Conservation (phyloP, 37 sponge, comb jelly and placozoan species). For the Spongia lamella region DNA sequence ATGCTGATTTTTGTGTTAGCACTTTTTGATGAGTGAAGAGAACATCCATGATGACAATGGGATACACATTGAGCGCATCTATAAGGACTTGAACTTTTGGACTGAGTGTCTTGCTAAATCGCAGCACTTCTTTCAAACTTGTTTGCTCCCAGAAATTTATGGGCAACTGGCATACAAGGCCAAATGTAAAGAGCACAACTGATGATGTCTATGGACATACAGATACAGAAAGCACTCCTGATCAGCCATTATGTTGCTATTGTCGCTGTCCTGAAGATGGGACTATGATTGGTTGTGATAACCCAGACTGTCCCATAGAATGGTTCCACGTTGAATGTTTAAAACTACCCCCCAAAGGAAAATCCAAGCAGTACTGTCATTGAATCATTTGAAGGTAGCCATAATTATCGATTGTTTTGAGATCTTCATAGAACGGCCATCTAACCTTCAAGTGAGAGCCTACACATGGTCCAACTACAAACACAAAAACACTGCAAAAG, state of each 20-base stretch:
- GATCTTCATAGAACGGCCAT: too few relatives aligned
- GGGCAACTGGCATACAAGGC: slow-evolving; percentile 44
- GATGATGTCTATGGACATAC: too few relatives aligned
- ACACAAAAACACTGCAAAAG: too few relatives aligned
- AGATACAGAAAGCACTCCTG: background rate
- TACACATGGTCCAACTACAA: too few relatives aligned
- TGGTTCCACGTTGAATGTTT: slow-evolving; percentile 50
- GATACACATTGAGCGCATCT: slow-evolving; percentile 40
- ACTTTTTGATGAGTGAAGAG: slow-evolving; percentile 21
- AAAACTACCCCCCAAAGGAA: slow-evolving; percentile 1
- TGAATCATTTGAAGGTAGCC: too few relatives aligned
- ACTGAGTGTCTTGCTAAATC: background rate
- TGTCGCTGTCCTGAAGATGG: slow-evolving; percentile 42
- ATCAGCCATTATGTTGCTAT: slow-evolving; percentile 29
- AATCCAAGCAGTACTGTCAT: slow-evolving; percentile 52
- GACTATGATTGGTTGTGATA: slow-evolving; percentile 91
- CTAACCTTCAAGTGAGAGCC: too few relatives aligned
- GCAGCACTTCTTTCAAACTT: background rate
- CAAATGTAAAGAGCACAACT: too few relatives aligned
- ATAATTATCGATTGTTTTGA: too few relatives aligned
- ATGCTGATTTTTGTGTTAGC: slow-evolving; percentile 54
- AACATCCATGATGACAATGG: background rate
- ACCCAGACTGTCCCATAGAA: slow-evolving; percentile 75
- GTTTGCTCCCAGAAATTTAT: slow-evolving; percentile 42
- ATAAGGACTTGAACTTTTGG: slow-evolving; percentile 23